phyloP scores from a whole-genome alignment of 2,888 invertebrate genomes.

The Junonia oenone region DNA sequence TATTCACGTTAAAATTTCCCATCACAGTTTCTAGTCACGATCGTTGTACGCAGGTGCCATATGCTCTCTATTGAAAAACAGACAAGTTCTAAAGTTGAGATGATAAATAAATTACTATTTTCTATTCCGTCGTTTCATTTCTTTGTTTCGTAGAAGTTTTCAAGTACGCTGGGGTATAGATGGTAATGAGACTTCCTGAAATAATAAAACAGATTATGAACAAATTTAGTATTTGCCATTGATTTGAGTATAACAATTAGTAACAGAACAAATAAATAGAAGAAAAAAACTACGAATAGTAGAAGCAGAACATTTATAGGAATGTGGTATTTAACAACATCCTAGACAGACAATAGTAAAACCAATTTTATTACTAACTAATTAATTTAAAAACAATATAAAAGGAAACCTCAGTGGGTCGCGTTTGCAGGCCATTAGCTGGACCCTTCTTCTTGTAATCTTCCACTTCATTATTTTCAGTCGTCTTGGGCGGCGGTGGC shows the following conservation, averaged over 20 bases:
- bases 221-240: no score
- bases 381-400: background rate
- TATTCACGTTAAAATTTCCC: constrained; percentile 19
- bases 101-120: constrained; percentile 29
- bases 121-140: constrained; percentile 22
- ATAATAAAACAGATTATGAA: no score
- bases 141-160: background rate
- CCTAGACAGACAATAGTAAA: no score
- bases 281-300: no score
- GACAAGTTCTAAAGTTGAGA: constrained; percentile 35
- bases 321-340: no score
- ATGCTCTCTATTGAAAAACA: constrained; percentile 36
- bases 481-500: constrained; percentile 34
- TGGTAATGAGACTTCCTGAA: constrained; percentile 11
- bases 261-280: no score
- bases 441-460: constrained; percentile 49
- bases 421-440: constrained; percentile 56
- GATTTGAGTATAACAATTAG: no score
- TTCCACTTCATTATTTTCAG: constrained; percentile 24
- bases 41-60: constrained; percentile 57
- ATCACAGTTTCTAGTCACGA: constrained; percentile 55
- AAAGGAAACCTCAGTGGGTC: background rate
- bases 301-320: no score
- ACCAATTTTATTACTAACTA: no score
- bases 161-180: constrained; percentile 19